Base-by-base conservation (phyloP, 1,140 invertebrate species). In the Odontomachus brunneus region DNA sequence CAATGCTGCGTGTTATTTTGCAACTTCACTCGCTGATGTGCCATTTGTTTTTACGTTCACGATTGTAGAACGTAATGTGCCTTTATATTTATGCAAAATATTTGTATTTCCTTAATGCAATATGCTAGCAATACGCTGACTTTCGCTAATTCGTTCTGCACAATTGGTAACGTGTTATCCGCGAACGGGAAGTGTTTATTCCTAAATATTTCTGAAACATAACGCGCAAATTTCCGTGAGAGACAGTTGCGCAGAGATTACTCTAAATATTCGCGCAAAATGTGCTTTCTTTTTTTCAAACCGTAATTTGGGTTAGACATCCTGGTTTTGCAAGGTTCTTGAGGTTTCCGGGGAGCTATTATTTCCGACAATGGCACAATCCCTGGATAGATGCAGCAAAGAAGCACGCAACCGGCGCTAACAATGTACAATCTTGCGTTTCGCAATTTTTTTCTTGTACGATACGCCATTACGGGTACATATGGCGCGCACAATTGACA, bases 351-450 rank as follows among this genome's bases (percentile, higher is more conserved):
- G 67, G 67, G 67, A 87, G 26, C 63, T 82, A 71, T 82, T 73
- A 72, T 62, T 82, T 60, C 65, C 59, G 75, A 84, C 82, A 88
- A 88, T 72, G 71, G 75, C 53, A 82, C 71, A 66, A 76, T 87
- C 84, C 62, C 38, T 73, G 73, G 62, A 87, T 87, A 80, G 66
- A 44, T 69, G 49, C 26, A 66, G 62, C 71, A 87, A 84, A 65
- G 26, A 84, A 87, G 84, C 85, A 86, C 84, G 85, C 85, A 81
- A 87, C 65, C 57, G 53, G 4, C 11, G 22, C 66, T 83, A 83
- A 78, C 72, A 83, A 83, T 55, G 24, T 62, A 81, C 75, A 48
- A 53, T 57, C 24, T 49, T 51, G 33, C 7, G 15, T 49, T 5
- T 7, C 15, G 62, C 55, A 48, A 48, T 82, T 82, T 51, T 22